Conservation (phyloP, 2,113 vertebrate genomes). For the Capreolus pygargus region DNA sequence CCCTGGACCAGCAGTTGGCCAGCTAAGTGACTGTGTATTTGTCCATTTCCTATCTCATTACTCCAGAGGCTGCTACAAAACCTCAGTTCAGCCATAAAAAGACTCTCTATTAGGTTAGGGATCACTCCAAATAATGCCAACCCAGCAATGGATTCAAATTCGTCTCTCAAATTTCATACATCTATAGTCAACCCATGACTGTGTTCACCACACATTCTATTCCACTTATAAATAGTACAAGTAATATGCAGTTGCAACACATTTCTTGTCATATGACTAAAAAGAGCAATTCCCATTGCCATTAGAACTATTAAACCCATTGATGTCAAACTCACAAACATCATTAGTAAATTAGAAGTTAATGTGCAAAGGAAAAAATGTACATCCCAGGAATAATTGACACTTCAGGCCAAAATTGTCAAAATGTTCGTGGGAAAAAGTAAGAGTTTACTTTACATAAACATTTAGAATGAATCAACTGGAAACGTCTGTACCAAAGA, state of each 20-base stretch:
- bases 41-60: background rate
- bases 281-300: background rate
- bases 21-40: fast-evolving
- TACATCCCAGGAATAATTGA: background rate
- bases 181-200: background rate
- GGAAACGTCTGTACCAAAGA: background rate
- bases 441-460: background rate
- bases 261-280: background rate
- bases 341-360: background rate
- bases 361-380: background rate
- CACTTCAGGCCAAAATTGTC: background rate
- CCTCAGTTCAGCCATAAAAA: background rate
- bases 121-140: background rate
- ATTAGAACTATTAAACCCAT: background rate
- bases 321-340: background rate
- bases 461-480: background rate
- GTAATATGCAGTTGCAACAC: background rate
- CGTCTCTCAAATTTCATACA: background rate
- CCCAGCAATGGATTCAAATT: background rate
- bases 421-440: background rate
- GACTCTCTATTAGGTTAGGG: background rate
- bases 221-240: background rate
- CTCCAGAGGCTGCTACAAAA: background rate
- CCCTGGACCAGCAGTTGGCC: no score
- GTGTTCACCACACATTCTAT: background rate